These are phyloP conservation scores for Lagopus muta DNA, from an alignment of 2,113 vertebrate species.

Conservation along the genomic window DNA sequence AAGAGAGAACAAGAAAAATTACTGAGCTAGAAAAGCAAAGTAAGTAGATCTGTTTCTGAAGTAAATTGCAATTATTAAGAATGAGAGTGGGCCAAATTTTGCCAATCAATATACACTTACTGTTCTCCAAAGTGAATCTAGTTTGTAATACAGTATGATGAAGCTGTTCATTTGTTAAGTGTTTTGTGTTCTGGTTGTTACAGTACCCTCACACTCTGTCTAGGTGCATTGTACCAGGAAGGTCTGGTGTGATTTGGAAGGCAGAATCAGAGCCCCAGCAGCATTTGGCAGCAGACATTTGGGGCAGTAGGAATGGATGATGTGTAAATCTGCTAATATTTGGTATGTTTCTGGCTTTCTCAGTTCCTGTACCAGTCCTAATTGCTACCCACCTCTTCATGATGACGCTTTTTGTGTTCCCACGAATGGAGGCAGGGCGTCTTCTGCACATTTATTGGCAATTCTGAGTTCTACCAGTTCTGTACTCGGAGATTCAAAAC, in stretches of 20 bases:
- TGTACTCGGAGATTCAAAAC: slow-evolving; percentile 9
- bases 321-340: neutral
- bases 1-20: slow-evolving; percentile 16
- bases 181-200: neutral
- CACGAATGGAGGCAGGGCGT: neutral
- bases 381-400: slow-evolving; percentile 10
- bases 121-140: neutral
- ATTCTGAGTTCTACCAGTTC: slow-evolving; percentile 6
- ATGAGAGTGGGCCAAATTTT: neutral
- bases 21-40: slow-evolving; percentile 35
- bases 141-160: neutral
- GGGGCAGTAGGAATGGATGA: neutral
- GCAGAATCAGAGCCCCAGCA: neutral
- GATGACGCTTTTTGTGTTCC: neutral
- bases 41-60: slow-evolving; percentile 34
- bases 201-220: neutral
- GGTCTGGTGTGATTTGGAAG: neutral
- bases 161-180: neutral
- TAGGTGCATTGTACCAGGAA: neutral
- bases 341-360: slow-evolving; percentile 17
- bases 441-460: neutral
- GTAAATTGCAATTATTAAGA: slow-evolving; percentile 27
- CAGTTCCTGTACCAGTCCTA: neutral
- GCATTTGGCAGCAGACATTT: neutral
- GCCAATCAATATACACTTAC: neutral